A percentile compares a stretch with the other conserved stretches of the same genome.
Evolutionary conservation across 2,797 vertebrate genomes (phyloP).

Genomic region (Enteromius afrohamiltoni): DNA sequence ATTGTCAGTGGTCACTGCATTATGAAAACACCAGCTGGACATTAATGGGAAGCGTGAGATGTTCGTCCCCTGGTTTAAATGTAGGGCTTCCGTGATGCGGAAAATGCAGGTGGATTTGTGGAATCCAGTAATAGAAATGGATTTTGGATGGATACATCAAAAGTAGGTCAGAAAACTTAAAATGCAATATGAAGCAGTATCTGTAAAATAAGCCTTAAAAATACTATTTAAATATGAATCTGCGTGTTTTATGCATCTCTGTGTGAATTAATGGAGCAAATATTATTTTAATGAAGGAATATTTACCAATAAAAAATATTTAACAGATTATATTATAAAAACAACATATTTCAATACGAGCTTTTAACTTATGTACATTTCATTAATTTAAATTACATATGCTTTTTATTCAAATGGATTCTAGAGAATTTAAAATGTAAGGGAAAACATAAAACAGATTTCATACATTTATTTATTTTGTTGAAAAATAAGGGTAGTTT

Average conservation of each 20-base stretch:
- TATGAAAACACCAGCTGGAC: background rate
- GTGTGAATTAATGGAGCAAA: background rate
- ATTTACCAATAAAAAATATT: background rate
- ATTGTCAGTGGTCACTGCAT: background rate
- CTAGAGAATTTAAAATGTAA: no score
- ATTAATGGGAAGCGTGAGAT: background rate
- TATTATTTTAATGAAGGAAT: background rate
- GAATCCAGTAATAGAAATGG: no score
- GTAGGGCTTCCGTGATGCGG: background rate
- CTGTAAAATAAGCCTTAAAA: background rate
- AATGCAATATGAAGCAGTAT: background rate
- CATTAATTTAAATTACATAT: no score
- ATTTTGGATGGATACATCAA: background rate
- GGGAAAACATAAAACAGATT: no score
- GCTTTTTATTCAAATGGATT: no score
- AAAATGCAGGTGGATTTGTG: background rate
- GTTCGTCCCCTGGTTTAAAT: background rate
- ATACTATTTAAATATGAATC: background rate
- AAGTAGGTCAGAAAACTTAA: background rate
- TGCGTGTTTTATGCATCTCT: background rate
- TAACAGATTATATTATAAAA: no score
- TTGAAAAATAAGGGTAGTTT: background rate
- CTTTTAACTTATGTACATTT: no score
- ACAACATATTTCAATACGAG: no score
- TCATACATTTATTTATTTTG: background rate